Conservation (phyloP, 2,888 invertebrate species). For the Diaprepes abbreviatus region DNA sequence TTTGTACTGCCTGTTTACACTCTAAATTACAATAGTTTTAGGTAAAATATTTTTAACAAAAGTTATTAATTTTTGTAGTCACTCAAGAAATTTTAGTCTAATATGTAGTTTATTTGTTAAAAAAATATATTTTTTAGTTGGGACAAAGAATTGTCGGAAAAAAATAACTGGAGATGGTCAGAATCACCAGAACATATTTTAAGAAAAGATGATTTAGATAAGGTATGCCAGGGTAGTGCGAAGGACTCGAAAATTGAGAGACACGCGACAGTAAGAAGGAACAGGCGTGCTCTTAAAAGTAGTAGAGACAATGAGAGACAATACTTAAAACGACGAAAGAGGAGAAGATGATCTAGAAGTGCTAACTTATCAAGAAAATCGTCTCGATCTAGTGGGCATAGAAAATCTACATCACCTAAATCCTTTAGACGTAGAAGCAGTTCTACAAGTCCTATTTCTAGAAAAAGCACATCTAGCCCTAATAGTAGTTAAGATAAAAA, state of each 20-base stretch:
- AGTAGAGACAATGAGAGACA: conserved; percentile 19
- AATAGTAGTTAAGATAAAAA: too few relatives aligned
- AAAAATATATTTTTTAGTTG: too few relatives aligned
- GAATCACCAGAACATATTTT: conserved; percentile 76
- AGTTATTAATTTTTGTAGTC: too few relatives aligned
- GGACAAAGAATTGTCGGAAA: conserved; percentile 58
- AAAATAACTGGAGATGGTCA: conserved; percentile 80
- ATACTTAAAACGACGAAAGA: conserved; percentile 20
- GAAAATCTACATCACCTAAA: not conserved
- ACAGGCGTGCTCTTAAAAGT: not conserved
- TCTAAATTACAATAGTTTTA: too few relatives aligned
- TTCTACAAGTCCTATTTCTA: not conserved
- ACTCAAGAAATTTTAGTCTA: too few relatives aligned
- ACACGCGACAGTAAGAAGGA: not conserved
- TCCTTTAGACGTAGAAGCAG: not conserved
- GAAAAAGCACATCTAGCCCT: not conserved
- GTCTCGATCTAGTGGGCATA: not conserved
- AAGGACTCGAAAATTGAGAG: not conserved
- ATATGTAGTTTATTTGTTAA: conserved; percentile 27
- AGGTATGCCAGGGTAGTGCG: not conserved
- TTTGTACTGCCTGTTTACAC: too few relatives aligned
- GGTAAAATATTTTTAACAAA: too few relatives aligned
- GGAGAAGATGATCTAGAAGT: conserved; percentile 39
- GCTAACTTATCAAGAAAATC: conserved; percentile 23
- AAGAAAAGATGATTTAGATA: conserved; percentile 23